Base-by-base conservation (phyloP, 2,113 vertebrate genomes). In the Brachypodius melanocephalos region DNA sequence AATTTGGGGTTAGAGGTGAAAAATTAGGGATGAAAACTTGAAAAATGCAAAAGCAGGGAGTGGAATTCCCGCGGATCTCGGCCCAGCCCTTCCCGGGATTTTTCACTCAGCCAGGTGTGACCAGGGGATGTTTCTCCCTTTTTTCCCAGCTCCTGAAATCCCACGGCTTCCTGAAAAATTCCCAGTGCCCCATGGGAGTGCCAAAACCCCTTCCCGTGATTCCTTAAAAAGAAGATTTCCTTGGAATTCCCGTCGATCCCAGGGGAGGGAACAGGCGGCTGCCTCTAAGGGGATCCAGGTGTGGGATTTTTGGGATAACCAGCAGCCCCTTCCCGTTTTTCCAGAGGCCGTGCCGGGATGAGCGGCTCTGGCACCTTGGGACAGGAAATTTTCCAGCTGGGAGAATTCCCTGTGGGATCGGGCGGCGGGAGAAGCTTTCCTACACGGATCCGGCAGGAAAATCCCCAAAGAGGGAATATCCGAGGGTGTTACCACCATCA, bases 401-500 rank as follows among this genome's bases (percentile, higher is more conserved):
- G 10, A 19, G 32, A 59, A 65, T 31, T n/a, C 24, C 62, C 16
- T 1, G 25, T 9, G 19, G 48, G 90, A 58, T 31, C 67, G 54
- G 54, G 61, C 75, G 6, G 36, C 5, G 16, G 52, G 42, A 75
- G 55, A 16, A 40, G 43, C 54, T 3, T 20, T 1, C 9, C 1
- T 25, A 5, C 9, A 5, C 2, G 5, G 54, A 31, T 62, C 42
- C 9, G 9, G 52, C 25, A 28, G 40, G 21, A 25, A 6, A 12
- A 52, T 25, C 68, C 58, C 63, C 54, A 36, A 4, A 5, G 3
- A 1, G 3, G 66, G 68, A 55, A 40, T 15, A n/a, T 9, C 26
- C 4, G 0, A 0, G 0, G 1, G 5, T 11, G 2, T 3, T 21
- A 18, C 10, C 12, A 2, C 28, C 21, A 2, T 8, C 19, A 3